A percentile compares a stretch with the other conserved stretches of the same genome.
phyloP scores from a whole-genome alignment of 2,888 invertebrate genomes.

The Stenodera caucasica region DNA sequence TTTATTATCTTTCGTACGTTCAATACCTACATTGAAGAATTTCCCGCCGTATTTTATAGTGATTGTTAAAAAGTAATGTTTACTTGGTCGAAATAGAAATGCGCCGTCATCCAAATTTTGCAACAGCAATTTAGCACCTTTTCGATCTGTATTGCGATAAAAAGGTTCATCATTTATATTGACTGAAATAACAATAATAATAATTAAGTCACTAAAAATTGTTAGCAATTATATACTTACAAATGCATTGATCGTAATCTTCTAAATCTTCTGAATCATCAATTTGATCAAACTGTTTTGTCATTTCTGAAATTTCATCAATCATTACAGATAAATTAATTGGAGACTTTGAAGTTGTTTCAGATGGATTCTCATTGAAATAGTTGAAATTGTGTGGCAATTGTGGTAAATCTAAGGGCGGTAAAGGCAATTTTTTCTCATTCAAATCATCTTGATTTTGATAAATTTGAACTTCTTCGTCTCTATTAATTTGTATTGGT shows the following conservation, averaged over 20 bases:
- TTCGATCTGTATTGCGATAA: constrained; percentile 38
- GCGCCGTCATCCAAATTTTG: constrained; percentile 32
- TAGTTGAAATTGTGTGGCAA: background rate
- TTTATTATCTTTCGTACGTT: constrained; percentile 26
- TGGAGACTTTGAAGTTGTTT: background rate
- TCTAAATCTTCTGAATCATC: constrained; percentile 14
- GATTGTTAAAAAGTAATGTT: constrained; percentile 32
- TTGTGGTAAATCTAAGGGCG: constrained; percentile 15
- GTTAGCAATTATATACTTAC: constrained; percentile 8
- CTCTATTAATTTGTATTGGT: too few species aligned
- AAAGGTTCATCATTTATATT: constrained; percentile 34
- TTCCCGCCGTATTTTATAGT: constrained; percentile 31
- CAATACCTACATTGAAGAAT: constrained; percentile 37
- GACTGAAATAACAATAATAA: too few species aligned
- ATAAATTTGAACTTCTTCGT: background rate
- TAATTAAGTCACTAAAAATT: too few species aligned
- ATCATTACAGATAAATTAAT: background rate
- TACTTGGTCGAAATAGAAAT: constrained; percentile 38
- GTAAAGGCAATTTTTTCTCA: constrained; percentile 10
- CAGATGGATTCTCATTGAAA: background rate
- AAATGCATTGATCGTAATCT: constrained; percentile 12
- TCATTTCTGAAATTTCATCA: background rate
- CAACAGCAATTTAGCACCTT: constrained; percentile 37
- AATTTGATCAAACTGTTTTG: background rate
- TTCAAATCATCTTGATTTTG: background rate